Base-by-base conservation (phyloP, 2,888 invertebrate genomes). In the Petrolisthes cinctipes region DNA sequence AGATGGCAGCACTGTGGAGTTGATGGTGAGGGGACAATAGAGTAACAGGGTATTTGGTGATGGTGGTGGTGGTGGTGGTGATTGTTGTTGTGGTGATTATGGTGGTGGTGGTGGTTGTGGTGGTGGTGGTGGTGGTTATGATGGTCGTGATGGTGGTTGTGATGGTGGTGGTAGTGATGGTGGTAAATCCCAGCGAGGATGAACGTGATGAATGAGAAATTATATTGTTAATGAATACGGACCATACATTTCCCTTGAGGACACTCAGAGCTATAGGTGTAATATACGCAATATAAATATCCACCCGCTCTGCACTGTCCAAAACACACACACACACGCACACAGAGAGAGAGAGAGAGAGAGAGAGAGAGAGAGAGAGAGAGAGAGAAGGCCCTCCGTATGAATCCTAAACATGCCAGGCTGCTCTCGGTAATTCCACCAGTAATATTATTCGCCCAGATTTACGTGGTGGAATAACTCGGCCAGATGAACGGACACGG, bases 341-440 rank as follows among this genome's bases (percentile, higher is more conserved):
- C 4, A 81, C 11, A 81, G 61, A 81, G 80, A 56, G 80, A 81
- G 56, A 57, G 57, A 81, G 80, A 81, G 56, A 81, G 80, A 81
- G 80, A 57, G 80, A 57, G 80, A 57, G 80, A 37, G 78, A 37
- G 78, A 78, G 78, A 78, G 78, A 78, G 78, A 78, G 78, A 78
- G 78, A 78, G 78, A 78, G 78, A 78, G 78, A 78, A 11, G 20
- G 4, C 37, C 57, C 83, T 54, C 66, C 73, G 83, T 73, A 83
- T 83, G 83, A 83, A 71, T 83, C 83, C 73, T 83, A 83, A 83
- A 83, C 83, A 83, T 83, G 83, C 73, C 83, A 73, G 57, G 83
- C 68, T 71, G 61, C 73, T 73, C 83, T 83, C 54, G 75, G 20
- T 83, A 56, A 73, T 73, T 73, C 56, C 57, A 4, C n/a, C 66